phyloP scores from a whole-genome alignment of 2,797 vertebrate species.

The Cheirogaleus major region DNA sequence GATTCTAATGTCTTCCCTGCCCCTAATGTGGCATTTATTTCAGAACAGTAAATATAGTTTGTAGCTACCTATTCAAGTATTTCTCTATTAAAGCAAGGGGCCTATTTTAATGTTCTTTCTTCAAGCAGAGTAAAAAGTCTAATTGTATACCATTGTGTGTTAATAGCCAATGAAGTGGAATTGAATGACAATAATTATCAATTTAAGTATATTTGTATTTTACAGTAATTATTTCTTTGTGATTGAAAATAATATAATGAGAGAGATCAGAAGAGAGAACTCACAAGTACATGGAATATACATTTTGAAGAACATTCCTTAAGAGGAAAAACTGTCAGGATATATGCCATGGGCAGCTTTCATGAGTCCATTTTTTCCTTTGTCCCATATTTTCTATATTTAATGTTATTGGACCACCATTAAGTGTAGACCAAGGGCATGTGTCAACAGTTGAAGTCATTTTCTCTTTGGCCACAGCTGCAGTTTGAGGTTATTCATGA shows the following conservation, averaged over 20 bases:
- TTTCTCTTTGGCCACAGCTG: conserved; percentile 75
- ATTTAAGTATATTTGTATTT: conserved; percentile 29
- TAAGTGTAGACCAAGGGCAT: conserved; percentile 61
- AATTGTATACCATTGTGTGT: conserved; percentile 62
- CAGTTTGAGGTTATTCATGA: conserved; percentile 51
- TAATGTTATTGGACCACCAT: conserved; percentile 66
- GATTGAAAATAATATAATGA: neutral
- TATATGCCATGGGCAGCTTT: neutral
- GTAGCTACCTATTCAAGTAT: neutral
- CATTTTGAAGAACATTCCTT: neutral
- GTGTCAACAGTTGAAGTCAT: conserved; percentile 70
- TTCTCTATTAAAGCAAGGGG: neutral
- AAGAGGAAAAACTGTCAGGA: neutral
- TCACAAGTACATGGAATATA: neutral
- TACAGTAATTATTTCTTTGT: conserved; percentile 3
- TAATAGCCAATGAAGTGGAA: conserved; percentile 74
- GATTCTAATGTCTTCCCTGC: neutral
- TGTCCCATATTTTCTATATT: conserved; percentile 53
- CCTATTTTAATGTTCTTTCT: neutral
- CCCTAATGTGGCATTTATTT: neutral
- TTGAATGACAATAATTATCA: neutral
- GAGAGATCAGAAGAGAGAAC: neutral
- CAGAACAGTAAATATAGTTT: neutral
- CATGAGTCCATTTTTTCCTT: conserved; percentile 13
- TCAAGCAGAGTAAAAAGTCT: conserved; percentile 39